Evolutionary conservation across 1,140 invertebrate species (phyloP).

Genomic region (Stenopsyche tienmushanensis): DNA sequence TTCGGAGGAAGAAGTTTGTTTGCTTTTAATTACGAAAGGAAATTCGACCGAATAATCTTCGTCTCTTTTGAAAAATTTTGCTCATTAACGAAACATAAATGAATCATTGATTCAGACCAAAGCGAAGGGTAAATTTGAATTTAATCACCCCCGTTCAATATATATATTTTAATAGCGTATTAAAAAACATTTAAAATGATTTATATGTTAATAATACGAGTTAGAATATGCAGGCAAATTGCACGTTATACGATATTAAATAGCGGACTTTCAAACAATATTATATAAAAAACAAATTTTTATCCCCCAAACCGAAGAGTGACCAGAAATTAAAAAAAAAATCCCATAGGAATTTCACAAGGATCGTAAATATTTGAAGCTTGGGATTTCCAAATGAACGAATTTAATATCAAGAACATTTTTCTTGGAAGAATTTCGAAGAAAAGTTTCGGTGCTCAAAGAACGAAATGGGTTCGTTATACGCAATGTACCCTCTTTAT

Average conservation of each 20-base stretch:
- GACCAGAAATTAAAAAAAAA: too few species aligned
- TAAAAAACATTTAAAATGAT: too few species aligned
- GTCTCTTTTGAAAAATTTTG: background rate
- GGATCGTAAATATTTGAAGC: constrained; percentile 6
- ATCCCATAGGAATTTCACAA: too few species aligned
- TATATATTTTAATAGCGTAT: too few species aligned
- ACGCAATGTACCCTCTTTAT: background rate
- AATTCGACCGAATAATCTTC: background rate
- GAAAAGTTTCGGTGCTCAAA: background rate
- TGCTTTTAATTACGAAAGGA: background rate
- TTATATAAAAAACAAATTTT: too few species aligned
- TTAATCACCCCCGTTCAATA: background rate
- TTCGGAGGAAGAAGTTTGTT: too few species aligned
- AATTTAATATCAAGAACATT: constrained; percentile 15
- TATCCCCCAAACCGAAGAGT: too few species aligned
- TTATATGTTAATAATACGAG: too few species aligned
- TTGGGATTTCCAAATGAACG: constrained; percentile 9
- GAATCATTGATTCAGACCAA: background rate
- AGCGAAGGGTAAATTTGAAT: background rate
- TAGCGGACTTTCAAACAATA: too few species aligned
- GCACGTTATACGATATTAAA: too few species aligned
- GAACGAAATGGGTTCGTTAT: constrained; percentile 16
- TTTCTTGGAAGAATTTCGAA: background rate
- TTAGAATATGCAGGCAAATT: too few species aligned
- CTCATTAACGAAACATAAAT: background rate